Percentiles rank a stretch among this genome's conserved stretches.
Evolutionary conservation across 2,888 invertebrate genomes (phyloP).

Genomic region (Quadroppia sp.): DNA sequence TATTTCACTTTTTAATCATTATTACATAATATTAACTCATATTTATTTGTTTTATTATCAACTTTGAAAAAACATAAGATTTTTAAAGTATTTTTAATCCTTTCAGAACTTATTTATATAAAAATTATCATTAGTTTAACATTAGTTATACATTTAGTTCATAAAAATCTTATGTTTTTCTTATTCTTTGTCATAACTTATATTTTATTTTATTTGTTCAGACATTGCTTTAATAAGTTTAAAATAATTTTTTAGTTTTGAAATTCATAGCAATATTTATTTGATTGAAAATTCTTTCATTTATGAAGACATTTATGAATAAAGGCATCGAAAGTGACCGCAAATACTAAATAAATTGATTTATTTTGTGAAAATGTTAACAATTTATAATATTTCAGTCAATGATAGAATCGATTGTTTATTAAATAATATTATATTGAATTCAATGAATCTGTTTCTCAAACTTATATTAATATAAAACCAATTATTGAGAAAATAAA

Average conservation of each 20-base stretch:
- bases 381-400: not conserved
- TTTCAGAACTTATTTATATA: too few species aligned
- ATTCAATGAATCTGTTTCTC: too few species aligned
- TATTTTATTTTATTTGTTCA: too few species aligned
- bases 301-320: not conserved
- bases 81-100: not conserved
- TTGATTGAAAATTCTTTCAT: not conserved
- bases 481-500: not conserved
- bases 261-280: not conserved
- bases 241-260: too few species aligned
- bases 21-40: not conserved
- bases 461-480: too few species aligned
- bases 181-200: not conserved
- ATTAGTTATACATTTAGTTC: too few species aligned
- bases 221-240: too few species aligned
- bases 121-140: too few species aligned
- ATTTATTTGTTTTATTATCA: too few species aligned
- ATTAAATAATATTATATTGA: too few species aligned
- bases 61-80: too few species aligned
- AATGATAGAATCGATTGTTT: not conserved
- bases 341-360: not conserved
- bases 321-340: not conserved
- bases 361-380: not conserved
- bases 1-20: not conserved
- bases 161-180: too few species aligned